Conservation (phyloP, 2,797 vertebrate genomes). For the Brachyrhaphis roseni region DNA sequence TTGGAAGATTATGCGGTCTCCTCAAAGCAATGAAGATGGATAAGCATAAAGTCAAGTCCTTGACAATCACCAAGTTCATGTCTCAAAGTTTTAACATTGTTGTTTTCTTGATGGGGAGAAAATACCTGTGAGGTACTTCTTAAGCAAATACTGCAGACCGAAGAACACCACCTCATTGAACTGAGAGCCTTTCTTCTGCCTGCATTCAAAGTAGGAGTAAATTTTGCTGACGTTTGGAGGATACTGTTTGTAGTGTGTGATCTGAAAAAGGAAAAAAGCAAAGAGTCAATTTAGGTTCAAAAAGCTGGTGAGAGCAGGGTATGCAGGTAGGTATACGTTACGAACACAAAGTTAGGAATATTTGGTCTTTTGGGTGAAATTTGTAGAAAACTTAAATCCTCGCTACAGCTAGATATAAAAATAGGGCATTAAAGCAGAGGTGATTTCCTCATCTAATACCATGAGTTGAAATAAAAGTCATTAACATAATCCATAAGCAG, state of each 20-base stretch:
- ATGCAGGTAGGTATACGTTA: not conserved
- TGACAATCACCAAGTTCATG: not conserved
- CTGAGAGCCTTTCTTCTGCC: slow-evolving; percentile 73
- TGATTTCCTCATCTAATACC: too few relatives aligned
- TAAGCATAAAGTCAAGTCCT: not conserved
- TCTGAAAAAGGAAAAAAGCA: slow-evolving; percentile 61
- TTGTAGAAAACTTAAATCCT: too few relatives aligned
- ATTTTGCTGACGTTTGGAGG: slow-evolving; percentile 80
- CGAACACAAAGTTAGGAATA: too few relatives aligned
- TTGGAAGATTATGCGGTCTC: not conserved
- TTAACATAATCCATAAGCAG: too few relatives aligned
- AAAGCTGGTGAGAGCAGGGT: not conserved
- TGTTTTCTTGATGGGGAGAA: not conserved
- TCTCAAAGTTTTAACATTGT: not conserved
- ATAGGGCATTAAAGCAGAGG: too few relatives aligned
- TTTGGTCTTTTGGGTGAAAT: too few relatives aligned
- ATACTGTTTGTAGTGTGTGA: slow-evolving; percentile 85
- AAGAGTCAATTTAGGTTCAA: not conserved
- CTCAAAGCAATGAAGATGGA: not conserved
- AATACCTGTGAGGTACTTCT: slow-evolving; percentile 82
- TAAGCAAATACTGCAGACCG: slow-evolving; percentile 82
- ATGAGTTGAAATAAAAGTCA: too few relatives aligned
- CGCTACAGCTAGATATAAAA: too few relatives aligned
- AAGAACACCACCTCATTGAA: slow-evolving; percentile 83
- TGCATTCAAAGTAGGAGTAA: slow-evolving; percentile 85